Evolutionary conservation across 53 echinoderm and acorn worm genomes (phyloP), one percentile per base, ranked within the genome.

Genomic region (Astropecten irregularis): DNA sequence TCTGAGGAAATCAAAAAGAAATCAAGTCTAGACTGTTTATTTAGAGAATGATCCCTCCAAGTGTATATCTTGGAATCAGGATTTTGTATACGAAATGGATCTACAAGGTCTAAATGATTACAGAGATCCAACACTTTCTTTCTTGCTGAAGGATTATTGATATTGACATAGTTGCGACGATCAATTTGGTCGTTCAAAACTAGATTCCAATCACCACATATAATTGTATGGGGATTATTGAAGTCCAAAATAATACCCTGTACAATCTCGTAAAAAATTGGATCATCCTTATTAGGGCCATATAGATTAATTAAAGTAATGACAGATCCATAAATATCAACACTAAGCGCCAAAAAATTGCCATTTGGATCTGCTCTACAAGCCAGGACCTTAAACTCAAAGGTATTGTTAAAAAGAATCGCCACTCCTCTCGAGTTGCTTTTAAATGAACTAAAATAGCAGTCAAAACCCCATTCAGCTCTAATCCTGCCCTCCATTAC

Each of bases 201-300:
- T 62, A 85, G 39, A 63, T 74, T 85, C 73, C 73, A 85, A 22
- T 85, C 85, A 5, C 85, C 74, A 44, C 61, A 85, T 10, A 85
- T 72, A 72, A 85, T 61, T 26, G 28, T 38, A 46, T 85, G 29
- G 11, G 85, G 39, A 38, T 85, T 73, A 44, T 85, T 36, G 40
- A 74, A 67, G 3, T 62, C 49, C 3, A 35, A 9, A 73, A 85
- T 74, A 48, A 64, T 63, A 14, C 6, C n/a, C n/a, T 34, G 62
- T n/a, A 85, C 46, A 27, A 60, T 85, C 23, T 16, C 38, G 28
- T 85, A 72, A 73, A 85, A 85, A 26, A 57, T 19, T 7, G 56
- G 71, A 40, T 52, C 32, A 69, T 68, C 84, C 40, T 40, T 71
- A 28, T 84, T 84, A 58, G 85, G 73, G 14, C 85, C 52, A 68